Conservation (phyloP, 2,113 vertebrate species). For the Cacatua alba region DNA sequence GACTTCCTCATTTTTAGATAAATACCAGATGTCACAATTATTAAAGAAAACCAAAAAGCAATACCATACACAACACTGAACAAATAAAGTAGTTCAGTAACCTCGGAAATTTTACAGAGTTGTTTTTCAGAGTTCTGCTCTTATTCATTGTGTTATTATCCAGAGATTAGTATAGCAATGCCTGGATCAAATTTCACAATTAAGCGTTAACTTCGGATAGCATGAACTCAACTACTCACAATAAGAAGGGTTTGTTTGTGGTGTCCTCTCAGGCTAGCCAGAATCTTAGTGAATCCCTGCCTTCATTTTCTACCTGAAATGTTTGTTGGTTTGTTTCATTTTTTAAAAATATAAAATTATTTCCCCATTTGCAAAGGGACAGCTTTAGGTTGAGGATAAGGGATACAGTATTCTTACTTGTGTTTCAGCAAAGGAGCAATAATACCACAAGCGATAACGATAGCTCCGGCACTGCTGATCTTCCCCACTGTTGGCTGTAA, state of each 20-base stretch:
- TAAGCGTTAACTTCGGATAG: neutral
- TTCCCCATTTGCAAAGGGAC: neutral
- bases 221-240: neutral
- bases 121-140: neutral
- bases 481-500: neutral
- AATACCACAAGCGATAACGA: neutral
- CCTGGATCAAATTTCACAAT: neutral
- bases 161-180: neutral
- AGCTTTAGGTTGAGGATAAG: rapidly evolving
- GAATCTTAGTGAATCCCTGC: neutral
- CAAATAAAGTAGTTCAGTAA: neutral
- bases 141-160: neutral
- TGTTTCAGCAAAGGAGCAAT: neutral
- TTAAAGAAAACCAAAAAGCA: neutral
- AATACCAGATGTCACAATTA: constrained; percentile 25
- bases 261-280: neutral
- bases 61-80: neutral
- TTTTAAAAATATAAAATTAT: neutral
- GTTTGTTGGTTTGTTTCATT: neutral
- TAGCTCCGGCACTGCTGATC: neutral
- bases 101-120: neutral
- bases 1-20: constrained; percentile 35
- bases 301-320: neutral
- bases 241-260: neutral
- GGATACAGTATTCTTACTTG: neutral